A percentile compares a stretch with the other conserved stretches of the same genome.
These are phyloP conservation scores for Standfussiana lucernea DNA, from an alignment of 2,888 invertebrate genomes.

Conservation along the genomic window DNA sequence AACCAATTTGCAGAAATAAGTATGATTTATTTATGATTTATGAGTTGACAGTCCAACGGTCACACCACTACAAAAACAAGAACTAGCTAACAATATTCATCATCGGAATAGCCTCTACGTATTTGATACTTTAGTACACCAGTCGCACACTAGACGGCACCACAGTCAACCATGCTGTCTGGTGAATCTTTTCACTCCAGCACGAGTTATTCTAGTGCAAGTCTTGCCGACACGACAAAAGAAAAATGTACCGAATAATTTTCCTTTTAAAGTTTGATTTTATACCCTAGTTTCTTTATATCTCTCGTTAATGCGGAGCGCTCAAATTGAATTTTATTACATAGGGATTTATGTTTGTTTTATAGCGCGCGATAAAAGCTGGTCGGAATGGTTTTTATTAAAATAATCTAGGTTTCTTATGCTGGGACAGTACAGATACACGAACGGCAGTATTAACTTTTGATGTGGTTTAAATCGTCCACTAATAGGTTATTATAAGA, in stretches of 20 bases:
- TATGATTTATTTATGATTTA: no score
- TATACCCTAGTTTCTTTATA: constrained; percentile 56
- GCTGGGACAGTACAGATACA: constrained; percentile 14
- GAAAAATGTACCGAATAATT: constrained; percentile 29
- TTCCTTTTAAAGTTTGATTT: constrained; percentile 53
- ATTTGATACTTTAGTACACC: not conserved
- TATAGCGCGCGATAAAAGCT: constrained; percentile 63
- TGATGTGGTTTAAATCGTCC: constrained; percentile 3
- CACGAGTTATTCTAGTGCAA: not conserved
- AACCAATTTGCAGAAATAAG: no score
- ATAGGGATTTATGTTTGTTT: constrained; percentile 65
- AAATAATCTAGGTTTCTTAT: constrained; percentile 60
- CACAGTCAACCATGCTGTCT: no score
- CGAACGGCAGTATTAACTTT: constrained; percentile 6
- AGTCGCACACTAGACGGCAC: not conserved
- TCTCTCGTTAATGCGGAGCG: constrained; percentile 61
- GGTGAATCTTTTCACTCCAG: not conserved
- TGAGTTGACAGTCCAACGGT: no score
- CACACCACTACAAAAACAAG: no score
- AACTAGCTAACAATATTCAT: not conserved
- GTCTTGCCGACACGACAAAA: not conserved
- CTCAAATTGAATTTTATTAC: constrained; percentile 70
- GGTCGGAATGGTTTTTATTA: constrained; percentile 64
- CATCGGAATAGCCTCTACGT: not conserved
- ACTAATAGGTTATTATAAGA: constrained; percentile 21